These are phyloP conservation scores for Heliocidaris tuberculata DNA, from an alignment of 35 echinoderm and acorn worm genomes.

Conservation along the genomic window DNA sequence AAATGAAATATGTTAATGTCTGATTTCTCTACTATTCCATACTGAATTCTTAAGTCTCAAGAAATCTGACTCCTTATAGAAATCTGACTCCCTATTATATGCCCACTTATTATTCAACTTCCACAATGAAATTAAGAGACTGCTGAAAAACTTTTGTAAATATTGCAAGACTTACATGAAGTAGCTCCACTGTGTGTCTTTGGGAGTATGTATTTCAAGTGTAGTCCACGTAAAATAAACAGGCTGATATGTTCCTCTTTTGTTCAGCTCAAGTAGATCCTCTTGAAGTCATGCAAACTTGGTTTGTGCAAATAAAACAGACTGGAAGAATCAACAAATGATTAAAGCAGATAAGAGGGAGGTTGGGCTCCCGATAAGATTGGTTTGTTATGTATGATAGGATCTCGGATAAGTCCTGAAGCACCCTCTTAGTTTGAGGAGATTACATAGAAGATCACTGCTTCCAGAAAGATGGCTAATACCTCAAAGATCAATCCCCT, in stretches of 20 bases:
- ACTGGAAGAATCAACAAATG: neutral
- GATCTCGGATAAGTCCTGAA: neutral
- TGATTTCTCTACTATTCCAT: neutral
- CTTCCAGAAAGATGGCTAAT: neutral
- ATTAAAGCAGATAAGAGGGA: neutral
- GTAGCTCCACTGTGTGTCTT: neutral
- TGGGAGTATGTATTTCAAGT: neutral
- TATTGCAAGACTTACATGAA: neutral
- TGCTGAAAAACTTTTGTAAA: neutral
- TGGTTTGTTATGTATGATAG: neutral
- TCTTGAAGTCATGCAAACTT: neutral
- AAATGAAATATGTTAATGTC: neutral
- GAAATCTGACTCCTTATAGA: neutral
- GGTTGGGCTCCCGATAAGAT: neutral
- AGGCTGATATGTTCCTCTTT: neutral
- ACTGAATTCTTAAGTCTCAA: neutral
- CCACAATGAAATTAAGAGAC: neutral
- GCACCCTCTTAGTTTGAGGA: neutral
- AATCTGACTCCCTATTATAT: neutral
- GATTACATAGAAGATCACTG: neutral
- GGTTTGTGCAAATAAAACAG: neutral
- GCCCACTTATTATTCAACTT: neutral
- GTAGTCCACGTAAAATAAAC: neutral
- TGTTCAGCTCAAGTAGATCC: neutral
- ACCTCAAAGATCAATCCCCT: neutral